phyloP scores from a whole-genome alignment of 2,888 invertebrate species.

The Quadroppia sp. region DNA sequence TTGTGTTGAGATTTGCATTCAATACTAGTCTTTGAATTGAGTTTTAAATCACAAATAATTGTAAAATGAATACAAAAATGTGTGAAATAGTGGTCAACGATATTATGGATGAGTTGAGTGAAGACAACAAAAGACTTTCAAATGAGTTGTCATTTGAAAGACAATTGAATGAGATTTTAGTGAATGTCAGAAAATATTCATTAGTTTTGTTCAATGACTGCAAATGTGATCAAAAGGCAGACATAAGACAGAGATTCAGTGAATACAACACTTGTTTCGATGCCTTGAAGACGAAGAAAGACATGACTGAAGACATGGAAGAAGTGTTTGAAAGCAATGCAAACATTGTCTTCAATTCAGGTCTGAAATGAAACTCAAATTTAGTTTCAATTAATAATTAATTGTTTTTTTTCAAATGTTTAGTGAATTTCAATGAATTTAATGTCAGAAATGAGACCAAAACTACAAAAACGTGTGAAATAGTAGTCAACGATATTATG shows the following conservation, averaged over 20 bases:
- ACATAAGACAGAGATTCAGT: not conserved
- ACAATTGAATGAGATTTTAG: conserved; percentile 3
- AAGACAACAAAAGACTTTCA: not conserved
- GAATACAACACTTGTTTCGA: not conserved
- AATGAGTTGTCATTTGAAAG: not conserved
- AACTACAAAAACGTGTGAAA: too few species aligned
- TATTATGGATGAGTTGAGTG: conserved; percentile 7
- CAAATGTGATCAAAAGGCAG: not conserved
- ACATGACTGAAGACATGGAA: not conserved
- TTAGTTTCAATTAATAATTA: too few species aligned
- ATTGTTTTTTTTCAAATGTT: too few species aligned
- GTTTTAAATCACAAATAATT: too few species aligned
- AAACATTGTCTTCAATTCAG: too few species aligned
- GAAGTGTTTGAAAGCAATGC: too few species aligned
- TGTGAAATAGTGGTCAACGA: conserved; percentile 18
- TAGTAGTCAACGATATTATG: too few species aligned
- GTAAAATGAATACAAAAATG: too few species aligned
- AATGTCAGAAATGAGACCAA: not conserved
- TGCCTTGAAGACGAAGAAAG: not conserved
- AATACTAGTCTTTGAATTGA: too few species aligned
- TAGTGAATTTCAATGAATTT: too few species aligned
- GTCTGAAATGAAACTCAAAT: too few species aligned
- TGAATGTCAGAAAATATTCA: conserved; percentile 2
- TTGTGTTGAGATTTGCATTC: too few species aligned
- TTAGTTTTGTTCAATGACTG: conserved; percentile 18